Conservation (phyloP, 2,888 invertebrate genomes). For the Coecobrya sp. region DNA sequence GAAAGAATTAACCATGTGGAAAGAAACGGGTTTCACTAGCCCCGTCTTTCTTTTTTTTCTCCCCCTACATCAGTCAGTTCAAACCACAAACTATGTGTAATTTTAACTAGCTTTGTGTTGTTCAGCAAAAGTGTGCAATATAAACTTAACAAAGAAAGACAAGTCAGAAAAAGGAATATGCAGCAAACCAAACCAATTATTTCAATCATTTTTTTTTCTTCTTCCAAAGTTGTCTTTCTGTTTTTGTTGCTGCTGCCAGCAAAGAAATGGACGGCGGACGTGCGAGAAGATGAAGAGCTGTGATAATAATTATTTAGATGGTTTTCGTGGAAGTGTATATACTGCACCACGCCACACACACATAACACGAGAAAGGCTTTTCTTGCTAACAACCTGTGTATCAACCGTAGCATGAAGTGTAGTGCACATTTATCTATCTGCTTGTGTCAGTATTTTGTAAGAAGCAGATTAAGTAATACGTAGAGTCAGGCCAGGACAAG, state of each 20-base stretch:
- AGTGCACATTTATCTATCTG: too few relatives aligned
- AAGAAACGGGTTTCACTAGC: slow-evolving; percentile 71
- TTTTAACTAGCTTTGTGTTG: too few relatives aligned
- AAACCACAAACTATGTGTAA: not conserved
- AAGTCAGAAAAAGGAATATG: not conserved
- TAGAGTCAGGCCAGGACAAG: too few relatives aligned
- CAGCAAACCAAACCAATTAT: not conserved
- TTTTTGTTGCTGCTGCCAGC: not conserved
- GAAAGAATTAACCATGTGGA: slow-evolving; percentile 74
- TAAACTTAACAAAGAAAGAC: not conserved
- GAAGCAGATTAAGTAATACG: too few relatives aligned
- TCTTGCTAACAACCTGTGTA: too few relatives aligned
- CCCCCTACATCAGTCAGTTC: not conserved
- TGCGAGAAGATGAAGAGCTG: slow-evolving; percentile 52
- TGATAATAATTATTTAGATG: slow-evolving; percentile 60
- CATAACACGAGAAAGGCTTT: not conserved
- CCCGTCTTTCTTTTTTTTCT: slow-evolving; percentile 1
- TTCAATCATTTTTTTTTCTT: not conserved
- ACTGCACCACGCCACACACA: not conserved
- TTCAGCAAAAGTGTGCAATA: not conserved
- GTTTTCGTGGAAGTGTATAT: too few relatives aligned
- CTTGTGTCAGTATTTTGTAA: too few relatives aligned
- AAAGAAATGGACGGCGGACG: not conserved
- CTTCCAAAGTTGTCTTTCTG: not conserved
- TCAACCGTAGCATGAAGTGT: too few relatives aligned